A percentile compares a stretch with the other conserved stretches of the same genome.
Evolutionary conservation across 2,797 vertebrate species (phyloP).

Genomic region (Pipistrellus pygmaeus): DNA sequence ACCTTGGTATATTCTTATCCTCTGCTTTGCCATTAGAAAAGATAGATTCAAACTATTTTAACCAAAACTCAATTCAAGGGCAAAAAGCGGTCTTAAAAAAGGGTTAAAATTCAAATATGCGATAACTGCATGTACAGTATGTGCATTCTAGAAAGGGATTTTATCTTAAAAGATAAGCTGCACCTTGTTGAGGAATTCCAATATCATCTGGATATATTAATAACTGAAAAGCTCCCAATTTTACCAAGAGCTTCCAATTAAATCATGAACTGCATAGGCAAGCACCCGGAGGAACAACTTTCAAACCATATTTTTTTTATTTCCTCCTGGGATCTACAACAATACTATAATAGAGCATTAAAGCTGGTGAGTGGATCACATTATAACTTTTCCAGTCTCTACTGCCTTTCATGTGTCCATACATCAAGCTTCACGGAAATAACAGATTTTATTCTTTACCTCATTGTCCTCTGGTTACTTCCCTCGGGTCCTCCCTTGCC

Average conservation of each 20-base stretch:
- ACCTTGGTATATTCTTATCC: constrained; percentile 47
- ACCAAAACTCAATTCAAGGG: constrained; percentile 64
- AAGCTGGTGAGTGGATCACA: neutral
- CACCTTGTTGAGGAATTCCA: constrained; percentile 41
- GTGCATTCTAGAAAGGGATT: neutral
- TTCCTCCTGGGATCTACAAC: constrained; percentile 28
- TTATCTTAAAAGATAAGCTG: constrained; percentile 71
- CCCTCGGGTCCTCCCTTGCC: constrained; percentile 5
- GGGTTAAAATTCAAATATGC: constrained; percentile 63
- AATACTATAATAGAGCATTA: neutral
- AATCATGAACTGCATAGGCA: constrained; percentile 32
- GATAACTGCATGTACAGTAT: neutral
- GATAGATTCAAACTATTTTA: constrained; percentile 62
- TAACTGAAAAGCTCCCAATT: constrained; percentile 62
- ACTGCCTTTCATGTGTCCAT: constrained; percentile 20
- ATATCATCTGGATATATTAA: constrained; percentile 63
- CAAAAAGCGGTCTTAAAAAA: constrained; percentile 37
- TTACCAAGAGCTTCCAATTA: constrained; percentile 47
- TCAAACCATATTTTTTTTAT: constrained; percentile 22
- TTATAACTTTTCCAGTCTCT: neutral
- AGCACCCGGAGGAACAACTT: constrained; percentile 23
- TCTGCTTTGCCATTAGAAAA: constrained; percentile 60
- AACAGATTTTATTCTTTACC: neutral
- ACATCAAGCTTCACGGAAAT: constrained; percentile 48
- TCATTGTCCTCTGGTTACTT: constrained; percentile 37